Evolutionary conservation across 2,113 vertebrate genomes (phyloP).

Genomic region (Alectura lathami): DNA sequence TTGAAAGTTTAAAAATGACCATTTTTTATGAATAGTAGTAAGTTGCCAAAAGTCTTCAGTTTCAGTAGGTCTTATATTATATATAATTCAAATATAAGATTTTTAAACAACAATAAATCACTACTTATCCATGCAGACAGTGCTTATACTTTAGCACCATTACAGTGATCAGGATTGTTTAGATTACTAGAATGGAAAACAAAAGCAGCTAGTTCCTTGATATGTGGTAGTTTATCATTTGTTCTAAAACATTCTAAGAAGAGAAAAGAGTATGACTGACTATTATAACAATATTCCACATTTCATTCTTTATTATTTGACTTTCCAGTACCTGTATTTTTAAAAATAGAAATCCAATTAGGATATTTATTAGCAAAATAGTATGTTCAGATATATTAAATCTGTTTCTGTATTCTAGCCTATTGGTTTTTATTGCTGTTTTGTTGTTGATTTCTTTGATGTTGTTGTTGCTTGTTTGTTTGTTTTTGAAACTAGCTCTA

Average conservation of each 20-base stretch:
- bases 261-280: background rate
- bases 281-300: background rate
- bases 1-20: background rate
- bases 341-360: background rate
- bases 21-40: background rate
- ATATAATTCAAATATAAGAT: background rate
- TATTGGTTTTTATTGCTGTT: background rate
- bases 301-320: background rate
- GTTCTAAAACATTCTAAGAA: background rate
- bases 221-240: background rate
- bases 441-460: too few species aligned
- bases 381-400: background rate
- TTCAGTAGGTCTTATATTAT: background rate
- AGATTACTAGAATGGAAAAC: background rate
- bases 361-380: background rate
- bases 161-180: background rate
- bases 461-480: background rate
- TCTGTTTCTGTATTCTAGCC: too few species aligned
- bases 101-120: background rate
- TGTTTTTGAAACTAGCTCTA: background rate
- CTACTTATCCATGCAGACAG: background rate
- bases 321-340: background rate
- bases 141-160: background rate
- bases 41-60: background rate
- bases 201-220: background rate